Evolutionary conservation across 2,888 invertebrate genomes (phyloP).

Genomic region (Protonemura montana): DNA sequence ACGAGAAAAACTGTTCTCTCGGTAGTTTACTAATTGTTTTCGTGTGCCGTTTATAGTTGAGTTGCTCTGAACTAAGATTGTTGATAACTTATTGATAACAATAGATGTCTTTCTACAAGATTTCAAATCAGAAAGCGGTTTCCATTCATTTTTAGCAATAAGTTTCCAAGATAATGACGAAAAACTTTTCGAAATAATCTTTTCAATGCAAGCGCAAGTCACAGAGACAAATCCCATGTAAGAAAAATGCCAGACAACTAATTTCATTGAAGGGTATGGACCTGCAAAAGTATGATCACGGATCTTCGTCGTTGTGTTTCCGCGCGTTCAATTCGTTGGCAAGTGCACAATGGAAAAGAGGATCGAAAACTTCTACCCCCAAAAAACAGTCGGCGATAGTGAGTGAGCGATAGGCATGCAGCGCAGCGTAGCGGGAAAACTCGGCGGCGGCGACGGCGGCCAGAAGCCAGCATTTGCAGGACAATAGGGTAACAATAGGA

Average conservation of each 20-base stretch:
- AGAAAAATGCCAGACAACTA: background rate
- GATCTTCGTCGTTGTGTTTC: conserved; percentile 13
- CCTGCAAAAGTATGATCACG: conserved; percentile 15
- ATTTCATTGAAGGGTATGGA: background rate
- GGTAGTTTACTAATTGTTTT: no score
- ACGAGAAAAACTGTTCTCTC: no score
- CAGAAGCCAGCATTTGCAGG: background rate
- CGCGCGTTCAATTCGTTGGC: background rate
- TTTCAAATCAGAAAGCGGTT: background rate
- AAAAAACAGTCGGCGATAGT: background rate
- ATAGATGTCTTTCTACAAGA: background rate
- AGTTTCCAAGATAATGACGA: background rate
- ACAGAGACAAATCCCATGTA: background rate
- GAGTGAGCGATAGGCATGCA: background rate
- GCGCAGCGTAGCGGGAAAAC: no score
- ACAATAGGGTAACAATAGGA: conserved; percentile 16
- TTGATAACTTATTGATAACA: background rate
- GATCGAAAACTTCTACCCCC: background rate
- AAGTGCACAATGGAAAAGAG: background rate
- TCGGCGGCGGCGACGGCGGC: background rate
- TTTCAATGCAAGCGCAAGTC: background rate
- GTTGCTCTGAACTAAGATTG: background rate
- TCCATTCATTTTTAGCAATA: background rate
- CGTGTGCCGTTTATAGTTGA: background rate
- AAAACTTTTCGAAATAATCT: background rate